Conservation (phyloP, 2,888 invertebrate species). For the Cloeon dipterum region DNA sequence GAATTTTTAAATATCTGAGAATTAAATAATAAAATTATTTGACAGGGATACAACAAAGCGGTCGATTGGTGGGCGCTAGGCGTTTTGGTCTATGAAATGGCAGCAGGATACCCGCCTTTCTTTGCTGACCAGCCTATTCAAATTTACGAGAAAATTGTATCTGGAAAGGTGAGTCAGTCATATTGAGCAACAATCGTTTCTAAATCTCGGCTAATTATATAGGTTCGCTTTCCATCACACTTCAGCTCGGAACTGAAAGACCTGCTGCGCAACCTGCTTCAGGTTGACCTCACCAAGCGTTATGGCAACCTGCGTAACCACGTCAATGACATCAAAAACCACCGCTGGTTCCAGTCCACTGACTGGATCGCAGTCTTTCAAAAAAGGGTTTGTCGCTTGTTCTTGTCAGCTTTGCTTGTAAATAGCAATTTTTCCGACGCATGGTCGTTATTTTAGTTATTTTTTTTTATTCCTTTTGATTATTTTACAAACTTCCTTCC, state of each 20-base stretch:
- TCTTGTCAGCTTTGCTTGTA: no score
- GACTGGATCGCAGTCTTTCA: constrained; percentile 99
- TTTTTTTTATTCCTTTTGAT: no score
- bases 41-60: constrained; percentile 90
- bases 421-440: no score
- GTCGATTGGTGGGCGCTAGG: constrained; percentile 99
- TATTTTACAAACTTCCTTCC: no score
- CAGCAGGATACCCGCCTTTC: constrained; percentile 98
- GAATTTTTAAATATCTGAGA: no score
- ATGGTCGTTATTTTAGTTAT: no score
- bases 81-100: constrained; percentile 96
- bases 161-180: constrained; percentile 59
- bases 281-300: constrained; percentile 83
- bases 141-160: constrained; percentile 99
- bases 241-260: constrained; percentile 98
- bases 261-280: constrained; percentile 82
- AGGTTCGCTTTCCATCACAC: constrained; percentile 91
- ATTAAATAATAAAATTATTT: no score
- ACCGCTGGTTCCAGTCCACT: constrained; percentile 96
- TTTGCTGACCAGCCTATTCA: constrained; percentile 99
- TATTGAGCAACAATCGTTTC: not conserved
- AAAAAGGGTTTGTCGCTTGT: no score
- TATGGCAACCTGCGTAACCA: constrained; percentile 98
- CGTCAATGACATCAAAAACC: constrained; percentile 96
- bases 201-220: not conserved